phyloP scores from a whole-genome alignment of 2,888 invertebrate species.

The Drosophila pseudotalamancana region DNA sequence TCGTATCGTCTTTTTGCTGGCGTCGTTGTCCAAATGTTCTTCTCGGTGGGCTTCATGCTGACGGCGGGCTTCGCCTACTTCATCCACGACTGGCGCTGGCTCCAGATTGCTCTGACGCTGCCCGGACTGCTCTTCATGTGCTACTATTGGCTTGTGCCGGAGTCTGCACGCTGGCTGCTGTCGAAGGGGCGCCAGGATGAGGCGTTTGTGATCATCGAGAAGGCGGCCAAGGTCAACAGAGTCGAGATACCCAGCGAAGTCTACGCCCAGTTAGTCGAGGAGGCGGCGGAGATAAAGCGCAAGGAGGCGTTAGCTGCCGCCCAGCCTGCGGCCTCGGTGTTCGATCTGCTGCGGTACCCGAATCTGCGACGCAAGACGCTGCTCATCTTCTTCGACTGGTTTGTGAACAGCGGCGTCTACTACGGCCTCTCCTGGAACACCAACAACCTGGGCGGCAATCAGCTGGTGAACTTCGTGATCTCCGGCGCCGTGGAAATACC shows the following conservation, averaged over 20 bases:
- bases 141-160: conserved; percentile 91
- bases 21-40: conserved; percentile 90
- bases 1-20: conserved; percentile 89
- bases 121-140: conserved; percentile 88
- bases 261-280: conserved; percentile 86
- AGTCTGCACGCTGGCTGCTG: conserved; percentile 90
- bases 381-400: conserved; percentile 91
- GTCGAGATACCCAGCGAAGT: conserved; percentile 86
- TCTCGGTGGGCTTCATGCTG: conserved; percentile 89
- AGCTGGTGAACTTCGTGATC: conserved; percentile 89
- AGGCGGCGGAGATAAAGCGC: conserved; percentile 82
- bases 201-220: conserved; percentile 87
- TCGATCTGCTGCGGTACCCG: conserved; percentile 87
- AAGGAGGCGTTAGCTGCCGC: conserved; percentile 69
- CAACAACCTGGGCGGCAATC: conserved; percentile 90
- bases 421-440: conserved; percentile 92
- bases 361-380: conserved; percentile 88
- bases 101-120: conserved; percentile 89
- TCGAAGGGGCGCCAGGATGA: conserved; percentile 87
- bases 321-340: conserved; percentile 84
- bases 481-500: conserved; percentile 91
- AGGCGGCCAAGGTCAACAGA: conserved; percentile 88
- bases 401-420: conserved; percentile 91
- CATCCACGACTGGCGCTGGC: conserved; percentile 88
- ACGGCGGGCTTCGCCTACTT: conserved; percentile 89